phyloP scores from a whole-genome alignment of 1,140 invertebrate genomes.

The Anastatus disparis region DNA sequence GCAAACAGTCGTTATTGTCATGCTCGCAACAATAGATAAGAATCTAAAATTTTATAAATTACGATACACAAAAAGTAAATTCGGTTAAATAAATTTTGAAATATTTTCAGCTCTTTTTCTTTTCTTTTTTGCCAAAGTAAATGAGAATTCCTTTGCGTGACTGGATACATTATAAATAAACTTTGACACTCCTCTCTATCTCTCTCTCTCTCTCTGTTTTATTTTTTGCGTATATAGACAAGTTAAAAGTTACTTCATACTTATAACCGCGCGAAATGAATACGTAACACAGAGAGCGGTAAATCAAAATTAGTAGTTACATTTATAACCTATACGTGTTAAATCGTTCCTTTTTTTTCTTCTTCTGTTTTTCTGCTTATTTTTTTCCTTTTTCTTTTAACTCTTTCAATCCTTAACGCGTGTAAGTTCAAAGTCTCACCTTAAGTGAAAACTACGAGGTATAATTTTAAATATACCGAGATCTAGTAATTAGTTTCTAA shows the following conservation, averaged over 20 bases:
- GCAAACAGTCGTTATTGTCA: background rate
- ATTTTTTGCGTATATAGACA: no score
- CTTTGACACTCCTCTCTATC: background rate
- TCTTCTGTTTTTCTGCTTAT: no score
- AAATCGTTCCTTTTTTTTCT: background rate
- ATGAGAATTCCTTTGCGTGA: background rate
- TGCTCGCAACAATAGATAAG: background rate
- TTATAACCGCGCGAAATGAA: background rate
- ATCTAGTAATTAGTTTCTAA: slow-evolving; percentile 15
- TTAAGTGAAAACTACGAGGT: slow-evolving; percentile 19
- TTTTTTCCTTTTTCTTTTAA: no score
- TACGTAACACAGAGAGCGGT: slow-evolving; percentile 5
- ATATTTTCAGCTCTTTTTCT: no score
- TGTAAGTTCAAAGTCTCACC: background rate
- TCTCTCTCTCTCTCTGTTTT: no score
- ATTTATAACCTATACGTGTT: slow-evolving; percentile 3
- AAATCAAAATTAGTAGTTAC: slow-evolving; percentile 26
- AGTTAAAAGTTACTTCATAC: background rate
- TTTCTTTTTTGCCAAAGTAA: no score
- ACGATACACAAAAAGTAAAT: background rate
- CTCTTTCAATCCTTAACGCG: no score
- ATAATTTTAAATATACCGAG: background rate
- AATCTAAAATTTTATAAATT: background rate
- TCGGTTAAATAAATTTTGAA: slow-evolving; percentile 11
- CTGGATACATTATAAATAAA: slow-evolving; percentile 12